Conservation (phyloP, 2,797 vertebrate genomes). For the Lophius americanus region DNA sequence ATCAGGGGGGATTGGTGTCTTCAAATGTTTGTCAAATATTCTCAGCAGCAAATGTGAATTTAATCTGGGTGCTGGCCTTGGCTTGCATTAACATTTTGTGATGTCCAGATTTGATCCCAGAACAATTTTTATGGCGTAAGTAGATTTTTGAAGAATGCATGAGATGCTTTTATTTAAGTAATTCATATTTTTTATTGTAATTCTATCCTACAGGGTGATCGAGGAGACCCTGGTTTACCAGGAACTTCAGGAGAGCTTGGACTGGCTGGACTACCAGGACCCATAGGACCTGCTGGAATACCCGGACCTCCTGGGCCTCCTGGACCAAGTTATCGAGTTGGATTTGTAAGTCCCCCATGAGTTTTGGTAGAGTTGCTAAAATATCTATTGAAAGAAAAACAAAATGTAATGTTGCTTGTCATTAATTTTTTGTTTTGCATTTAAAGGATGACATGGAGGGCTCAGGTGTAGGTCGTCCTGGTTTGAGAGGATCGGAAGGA, state of each 20-base stretch:
- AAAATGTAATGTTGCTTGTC: not conserved
- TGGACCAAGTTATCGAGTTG: slow-evolving; percentile 78
- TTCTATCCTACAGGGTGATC: slow-evolving; percentile 70
- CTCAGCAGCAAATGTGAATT: slow-evolving; percentile 25
- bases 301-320: slow-evolving; percentile 88
- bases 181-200: slow-evolving; percentile 1
- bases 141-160: not conserved
- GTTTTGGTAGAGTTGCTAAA: not conserved
- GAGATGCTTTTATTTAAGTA: not conserved
- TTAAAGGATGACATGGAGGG: slow-evolving; percentile 94
- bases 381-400: not conserved
- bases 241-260: slow-evolving; percentile 85
- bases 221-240: slow-evolving; percentile 79
- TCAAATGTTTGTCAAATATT: slow-evolving; percentile 49
- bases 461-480: slow-evolving; percentile 82
- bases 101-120: slow-evolving; percentile 6
- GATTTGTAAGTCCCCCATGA: slow-evolving; percentile 88
- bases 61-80: slow-evolving; percentile 43
- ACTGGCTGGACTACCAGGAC: slow-evolving; percentile 89
- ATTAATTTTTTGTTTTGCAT: slow-evolving; percentile 24
- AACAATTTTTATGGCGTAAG: slow-evolving; percentile 17
- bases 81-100: slow-evolving; percentile 38
- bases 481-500: slow-evolving; percentile 80
- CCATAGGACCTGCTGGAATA: slow-evolving; percentile 88
- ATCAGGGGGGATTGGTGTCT: slow-evolving; percentile 48